Evolutionary conservation across 2,888 invertebrate genomes (phyloP), one percentile per base, ranked within the genome.

Genomic region (Rotaria magnacalcarata): DNA sequence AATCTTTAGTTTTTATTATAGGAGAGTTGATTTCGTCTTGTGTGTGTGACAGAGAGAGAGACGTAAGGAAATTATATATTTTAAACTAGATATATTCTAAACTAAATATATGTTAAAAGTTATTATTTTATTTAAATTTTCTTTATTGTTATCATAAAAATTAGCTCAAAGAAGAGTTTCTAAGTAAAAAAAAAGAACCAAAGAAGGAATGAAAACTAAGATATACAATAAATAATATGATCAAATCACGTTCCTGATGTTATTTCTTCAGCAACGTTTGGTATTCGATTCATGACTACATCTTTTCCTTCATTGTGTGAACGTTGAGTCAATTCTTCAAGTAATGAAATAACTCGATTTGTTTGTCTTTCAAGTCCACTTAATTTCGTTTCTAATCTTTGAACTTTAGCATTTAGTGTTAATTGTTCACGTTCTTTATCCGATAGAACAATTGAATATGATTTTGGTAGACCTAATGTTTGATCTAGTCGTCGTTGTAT

Each of bases 341-440:
- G 80, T 80, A 80, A 24, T 24, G 14, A 0, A 80, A 80, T 80
- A 80, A 80, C 80, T 47, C 80, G 80, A 47, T 43, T 24, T 47
- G 80, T 80, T 80, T 80, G 80, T 80, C n/a, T 47, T 80, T 80
- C 80, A 10, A 80, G 47, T 80, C 24, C 47, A 47, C 0, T n/a
- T n/a, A 80, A 10, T n/a, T 80, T 80, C n/a, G 47, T 80, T 47
- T 80, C 80, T 80, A 80, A 80, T 47, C 80, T 3, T 80, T 80
- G 80, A n/a, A 80, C 80, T 80, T 80, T 80, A 3, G 47, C 80
- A 47, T 80, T 80, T n/a, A 80, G n/a, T 47, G 80, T 80, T n/a
- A 80, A 80, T 47, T 80, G 80, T 80, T 80, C 80, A n/a, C 80
- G 80, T 24, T 80, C 47, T 80, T 80, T 80, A 80, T 80, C 80